A percentile compares a stretch with the other conserved stretches of the same genome.
Conservation (phyloP, 2,797 vertebrate genomes). For the Thunnus albacares region DNA sequence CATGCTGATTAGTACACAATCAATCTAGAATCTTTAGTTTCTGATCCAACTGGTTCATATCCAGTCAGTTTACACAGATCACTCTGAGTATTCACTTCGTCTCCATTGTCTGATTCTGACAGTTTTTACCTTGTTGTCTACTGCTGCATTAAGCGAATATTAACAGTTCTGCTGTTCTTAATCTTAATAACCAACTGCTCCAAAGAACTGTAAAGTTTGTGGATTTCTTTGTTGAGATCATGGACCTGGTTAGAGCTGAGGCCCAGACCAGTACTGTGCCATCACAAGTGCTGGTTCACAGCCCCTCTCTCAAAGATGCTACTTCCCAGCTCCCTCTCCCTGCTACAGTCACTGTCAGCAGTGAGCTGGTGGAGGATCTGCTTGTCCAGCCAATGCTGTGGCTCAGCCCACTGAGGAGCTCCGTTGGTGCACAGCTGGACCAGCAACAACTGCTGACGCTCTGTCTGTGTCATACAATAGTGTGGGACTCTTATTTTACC, state of each 20-base stretch:
- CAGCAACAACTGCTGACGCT: background rate
- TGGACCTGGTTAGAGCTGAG: background rate
- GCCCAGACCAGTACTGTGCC: no score
- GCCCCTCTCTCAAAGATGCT: background rate
- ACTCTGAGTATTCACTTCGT: no score
- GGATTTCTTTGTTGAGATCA: background rate
- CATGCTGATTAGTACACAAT: no score
- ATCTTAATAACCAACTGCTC: background rate
- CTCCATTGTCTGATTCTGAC: no score
- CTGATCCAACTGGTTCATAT: no score
- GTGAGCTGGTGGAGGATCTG: background rate
- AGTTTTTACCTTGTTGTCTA: background rate
- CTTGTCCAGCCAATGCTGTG: background rate
- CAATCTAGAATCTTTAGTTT: background rate
- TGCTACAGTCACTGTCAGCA: background rate
- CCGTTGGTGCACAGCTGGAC: background rate
- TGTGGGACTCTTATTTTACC: no score
- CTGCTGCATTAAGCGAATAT: no score
- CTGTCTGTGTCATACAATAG: background rate
- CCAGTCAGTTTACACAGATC: no score
- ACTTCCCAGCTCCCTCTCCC: background rate
- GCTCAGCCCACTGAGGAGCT: background rate
- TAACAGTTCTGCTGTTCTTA: no score
- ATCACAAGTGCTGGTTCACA: background rate
- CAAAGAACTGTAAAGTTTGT: background rate